These are phyloP conservation scores for Gadus chalcogrammus DNA, from an alignment of 2,113 vertebrate species.

Conservation along the genomic window DNA sequence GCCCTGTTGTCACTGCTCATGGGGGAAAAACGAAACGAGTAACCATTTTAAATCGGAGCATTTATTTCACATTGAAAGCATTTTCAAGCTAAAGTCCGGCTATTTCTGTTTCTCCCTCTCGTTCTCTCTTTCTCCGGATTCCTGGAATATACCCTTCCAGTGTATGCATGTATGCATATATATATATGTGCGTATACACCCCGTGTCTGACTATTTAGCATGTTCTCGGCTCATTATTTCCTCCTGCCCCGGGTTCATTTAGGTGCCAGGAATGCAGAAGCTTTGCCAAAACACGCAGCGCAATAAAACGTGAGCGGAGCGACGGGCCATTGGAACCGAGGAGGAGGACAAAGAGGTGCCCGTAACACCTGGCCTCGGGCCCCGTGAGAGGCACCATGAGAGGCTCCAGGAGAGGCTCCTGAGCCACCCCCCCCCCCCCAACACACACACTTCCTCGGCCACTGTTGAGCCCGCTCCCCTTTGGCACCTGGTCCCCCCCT, in stretches of 20 bases:
- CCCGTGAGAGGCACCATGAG: no score
- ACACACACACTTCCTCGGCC: not conserved
- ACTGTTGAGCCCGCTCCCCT: not conserved
- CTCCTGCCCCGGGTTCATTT: not conserved
- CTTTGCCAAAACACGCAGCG: conserved; percentile 42
- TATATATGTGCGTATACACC: no score
- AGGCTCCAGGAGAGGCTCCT: not conserved
- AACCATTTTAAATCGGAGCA: not conserved
- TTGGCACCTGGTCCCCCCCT: not conserved
- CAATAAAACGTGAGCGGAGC: not conserved
- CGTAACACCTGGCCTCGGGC: not conserved
- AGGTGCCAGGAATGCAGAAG: conserved; percentile 24
- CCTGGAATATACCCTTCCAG: no score
- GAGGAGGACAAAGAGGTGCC: not conserved
- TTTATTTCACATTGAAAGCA: no score
- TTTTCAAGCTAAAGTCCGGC: no score
- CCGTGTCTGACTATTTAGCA: not conserved
- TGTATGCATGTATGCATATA: no score
- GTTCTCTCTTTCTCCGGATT: no score
- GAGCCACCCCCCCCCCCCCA: not conserved
- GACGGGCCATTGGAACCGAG: not conserved
- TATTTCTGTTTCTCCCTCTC: no score
- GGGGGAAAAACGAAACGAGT: no score
- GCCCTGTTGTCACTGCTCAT: not conserved
- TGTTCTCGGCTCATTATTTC: conserved; percentile 1